A percentile compares a stretch with the other conserved stretches of the same genome.
Evolutionary conservation across 2,797 vertebrate species (phyloP).

Genomic region (Rhyacichthys aspro): DNA sequence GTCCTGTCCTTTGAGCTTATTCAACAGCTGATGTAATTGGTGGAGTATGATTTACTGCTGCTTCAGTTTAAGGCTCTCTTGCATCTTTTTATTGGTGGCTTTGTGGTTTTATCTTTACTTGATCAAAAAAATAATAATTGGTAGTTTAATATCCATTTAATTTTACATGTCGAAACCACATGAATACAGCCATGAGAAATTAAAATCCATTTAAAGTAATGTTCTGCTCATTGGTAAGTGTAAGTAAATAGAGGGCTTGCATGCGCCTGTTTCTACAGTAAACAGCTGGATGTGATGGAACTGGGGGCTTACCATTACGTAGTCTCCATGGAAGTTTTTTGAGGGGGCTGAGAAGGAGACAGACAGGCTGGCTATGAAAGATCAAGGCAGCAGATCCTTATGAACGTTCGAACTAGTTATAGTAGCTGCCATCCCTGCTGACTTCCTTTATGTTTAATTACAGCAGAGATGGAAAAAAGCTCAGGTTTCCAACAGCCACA

Average conservation of each 20-base stretch:
- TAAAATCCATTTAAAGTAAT: neutral
- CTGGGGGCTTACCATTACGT: constrained; percentile 52
- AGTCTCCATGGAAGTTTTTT: constrained; percentile 37
- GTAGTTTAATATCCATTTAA: constrained; percentile 1
- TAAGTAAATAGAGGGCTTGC: constrained; percentile 25
- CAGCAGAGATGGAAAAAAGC: constrained; percentile 53
- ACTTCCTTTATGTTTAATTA: constrained; percentile 67
- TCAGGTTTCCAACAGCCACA: constrained; percentile 47
- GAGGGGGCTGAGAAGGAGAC: constrained; percentile 53
- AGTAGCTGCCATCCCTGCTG: constrained; percentile 46
- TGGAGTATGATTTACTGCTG: constrained; percentile 7
- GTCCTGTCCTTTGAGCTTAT: constrained; percentile 19
- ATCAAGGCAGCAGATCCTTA: constrained; percentile 62
- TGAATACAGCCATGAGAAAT: neutral
- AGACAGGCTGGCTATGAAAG: constrained; percentile 69
- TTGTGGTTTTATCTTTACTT: constrained; percentile 29
- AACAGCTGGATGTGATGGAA: constrained; percentile 74
- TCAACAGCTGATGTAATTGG: constrained; percentile 24
- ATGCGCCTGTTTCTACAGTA: constrained; percentile 68
- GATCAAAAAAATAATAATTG: constrained; percentile 10
- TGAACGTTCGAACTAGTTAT: constrained; percentile 43
- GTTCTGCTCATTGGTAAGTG: neutral
- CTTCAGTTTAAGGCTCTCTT: constrained; percentile 1
- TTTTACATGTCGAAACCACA: constrained; percentile 2
- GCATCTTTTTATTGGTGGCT: constrained; percentile 14